Evolutionary conservation across 2,888 invertebrate genomes (phyloP).

Genomic region (Leptopilina drosophilae): DNA sequence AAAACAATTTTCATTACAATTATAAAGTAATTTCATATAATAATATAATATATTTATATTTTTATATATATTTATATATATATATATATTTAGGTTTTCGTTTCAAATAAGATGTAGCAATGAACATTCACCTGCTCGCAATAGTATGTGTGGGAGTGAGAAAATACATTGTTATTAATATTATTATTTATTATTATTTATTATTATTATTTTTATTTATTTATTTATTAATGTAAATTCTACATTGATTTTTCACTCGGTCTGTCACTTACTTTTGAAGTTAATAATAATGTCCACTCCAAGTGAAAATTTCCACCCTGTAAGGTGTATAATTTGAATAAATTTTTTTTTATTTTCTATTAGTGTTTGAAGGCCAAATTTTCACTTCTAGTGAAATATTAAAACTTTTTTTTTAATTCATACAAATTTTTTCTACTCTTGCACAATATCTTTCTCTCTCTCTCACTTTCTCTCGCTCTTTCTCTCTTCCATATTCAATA

Average conservation of each 20-base stretch:
- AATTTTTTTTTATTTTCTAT: conserved; percentile 44
- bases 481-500: conserved; percentile 61
- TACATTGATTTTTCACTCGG: conserved; percentile 72
- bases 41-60: conserved; percentile 66
- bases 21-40: conserved; percentile 75
- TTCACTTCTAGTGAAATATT: conserved; percentile 45
- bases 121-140: conserved; percentile 73
- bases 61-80: conserved; percentile 42
- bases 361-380: conserved; percentile 40
- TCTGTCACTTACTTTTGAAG: conserved; percentile 59
- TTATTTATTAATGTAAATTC: conserved; percentile 67
- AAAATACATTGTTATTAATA: conserved; percentile 71
- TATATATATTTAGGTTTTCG: conserved; percentile 66
- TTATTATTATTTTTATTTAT: conserved; percentile 55
- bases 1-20: conserved; percentile 76
- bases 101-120: conserved; percentile 75
- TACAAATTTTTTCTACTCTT: conserved; percentile 36
- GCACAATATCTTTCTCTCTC: too few species aligned
- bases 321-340: conserved; percentile 54
- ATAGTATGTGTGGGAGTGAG: conserved; percentile 68
- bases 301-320: conserved; percentile 57
- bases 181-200: conserved; percentile 62
- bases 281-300: conserved; percentile 57
- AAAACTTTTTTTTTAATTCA: conserved; percentile 31
- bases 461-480: neutral